Evolutionary conservation across 2,797 vertebrate species (phyloP), one percentile per base, ranked within the genome.

Genomic region (Scyliorhinus canicula): DNA sequence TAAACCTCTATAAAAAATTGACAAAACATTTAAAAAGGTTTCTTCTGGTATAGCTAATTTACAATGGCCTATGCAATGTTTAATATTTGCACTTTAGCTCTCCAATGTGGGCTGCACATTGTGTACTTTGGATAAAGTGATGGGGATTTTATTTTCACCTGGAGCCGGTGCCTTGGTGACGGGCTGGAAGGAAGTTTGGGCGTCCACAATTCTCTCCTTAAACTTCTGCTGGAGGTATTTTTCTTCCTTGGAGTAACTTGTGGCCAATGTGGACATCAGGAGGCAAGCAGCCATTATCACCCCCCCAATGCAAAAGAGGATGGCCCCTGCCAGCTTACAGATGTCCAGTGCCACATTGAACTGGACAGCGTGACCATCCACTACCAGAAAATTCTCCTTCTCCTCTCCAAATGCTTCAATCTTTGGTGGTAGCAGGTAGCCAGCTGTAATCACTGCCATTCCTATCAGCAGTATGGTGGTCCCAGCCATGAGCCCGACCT

Each of bases 401-500:
- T 99, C 98, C 95, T 98, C 98, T 0, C 98, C 98, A 63, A 99
- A 99, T 14, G 98, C 98, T 97, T 99, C 99, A 0, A 99, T 99
- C 96, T 98, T 98, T 0, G 98, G 96, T 47, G 98, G 97, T 95
- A 99, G 98, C 35, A 98, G 97, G 93, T 99, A 99, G 95, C 99
- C 99, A 96, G 98, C 98, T 71, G 98, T 96, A 95, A 99, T 97
- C 95, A 99, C 98, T 1, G 98, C 97, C 95, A 99, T 95, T 95
- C 99, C 99, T 0, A 98, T 97, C 93, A 99, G 96, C 97, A 99
- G 97, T 90, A 99, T 98, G 96, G 98, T 96, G 4, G 96, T 97
- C 95, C 99, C 98, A 0, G 98, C 98, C 96, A 97, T 98, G 96
- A 99, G 98, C 98, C 98, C 99, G 96, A 99, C 98, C 99, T 99